Conservation (phyloP, 2,797 vertebrate genomes). For the Alfaro cultratus region DNA sequence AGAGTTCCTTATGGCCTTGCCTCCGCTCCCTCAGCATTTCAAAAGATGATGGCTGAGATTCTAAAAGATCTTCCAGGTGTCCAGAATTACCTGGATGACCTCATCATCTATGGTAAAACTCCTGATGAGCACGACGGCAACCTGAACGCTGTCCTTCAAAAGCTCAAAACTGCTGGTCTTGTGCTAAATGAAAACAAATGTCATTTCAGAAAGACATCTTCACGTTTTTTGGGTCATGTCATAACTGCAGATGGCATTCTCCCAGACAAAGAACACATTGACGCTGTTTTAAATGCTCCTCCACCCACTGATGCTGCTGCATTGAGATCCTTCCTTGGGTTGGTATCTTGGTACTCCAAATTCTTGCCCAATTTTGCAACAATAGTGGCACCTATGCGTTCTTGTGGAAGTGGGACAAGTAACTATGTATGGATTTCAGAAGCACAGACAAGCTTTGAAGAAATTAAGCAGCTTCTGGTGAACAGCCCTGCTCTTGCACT, state of each 20-base stretch:
- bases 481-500: no score
- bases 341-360: neutral
- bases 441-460: no score
- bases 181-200: conserved; percentile 1
- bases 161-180: no score
- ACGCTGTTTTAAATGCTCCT: neutral
- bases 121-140: no score
- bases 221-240: neutral
- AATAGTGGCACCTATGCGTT: no score
- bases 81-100: neutral
- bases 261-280: neutral
- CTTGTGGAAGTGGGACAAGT: no score
- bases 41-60: neutral
- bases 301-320: neutral
- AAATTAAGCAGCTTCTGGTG: no score
- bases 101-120: no score
- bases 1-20: neutral
- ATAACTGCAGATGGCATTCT: neutral
- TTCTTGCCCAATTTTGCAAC: no score
- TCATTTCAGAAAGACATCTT: neutral
- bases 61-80: neutral
- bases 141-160: no score
- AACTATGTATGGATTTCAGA: no score
- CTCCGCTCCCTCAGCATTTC: neutral
- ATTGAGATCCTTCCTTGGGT: neutral